Conservation (phyloP, 2,797 vertebrate genomes). For the Squalus acanthias region DNA sequence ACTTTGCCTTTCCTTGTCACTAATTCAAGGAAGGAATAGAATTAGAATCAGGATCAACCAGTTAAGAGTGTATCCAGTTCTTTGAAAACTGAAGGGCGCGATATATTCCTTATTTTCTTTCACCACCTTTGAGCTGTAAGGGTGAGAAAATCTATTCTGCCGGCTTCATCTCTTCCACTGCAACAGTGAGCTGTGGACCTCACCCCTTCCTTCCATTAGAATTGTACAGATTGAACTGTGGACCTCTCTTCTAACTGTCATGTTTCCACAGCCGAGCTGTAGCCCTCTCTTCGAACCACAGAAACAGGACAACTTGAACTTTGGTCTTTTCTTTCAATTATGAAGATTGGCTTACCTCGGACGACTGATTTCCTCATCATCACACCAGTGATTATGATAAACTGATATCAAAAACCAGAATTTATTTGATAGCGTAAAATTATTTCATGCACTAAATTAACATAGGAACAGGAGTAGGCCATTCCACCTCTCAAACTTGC, state of each 20-base stretch:
- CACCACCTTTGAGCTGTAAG: background rate
- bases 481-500: too few species aligned
- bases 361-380: background rate
- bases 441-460: background rate
- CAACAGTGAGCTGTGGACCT: background rate
- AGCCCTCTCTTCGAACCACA: background rate
- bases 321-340: background rate
- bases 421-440: background rate
- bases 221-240: background rate
- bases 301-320: background rate
- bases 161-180: background rate
- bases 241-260: background rate
- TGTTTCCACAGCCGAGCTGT: background rate
- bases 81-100: background rate
- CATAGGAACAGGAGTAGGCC: too few species aligned
- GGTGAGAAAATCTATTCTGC: background rate
- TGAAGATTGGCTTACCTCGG: background rate
- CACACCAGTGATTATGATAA: background rate
- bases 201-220: too few species aligned
- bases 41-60: background rate
- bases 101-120: background rate
- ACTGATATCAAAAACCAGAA: background rate
- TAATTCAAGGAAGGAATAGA: background rate
- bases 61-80: background rate
- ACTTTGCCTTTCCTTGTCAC: background rate